phyloP scores from a whole-genome alignment of 2,797 vertebrate species.

The Astyanax mexicanus region DNA sequence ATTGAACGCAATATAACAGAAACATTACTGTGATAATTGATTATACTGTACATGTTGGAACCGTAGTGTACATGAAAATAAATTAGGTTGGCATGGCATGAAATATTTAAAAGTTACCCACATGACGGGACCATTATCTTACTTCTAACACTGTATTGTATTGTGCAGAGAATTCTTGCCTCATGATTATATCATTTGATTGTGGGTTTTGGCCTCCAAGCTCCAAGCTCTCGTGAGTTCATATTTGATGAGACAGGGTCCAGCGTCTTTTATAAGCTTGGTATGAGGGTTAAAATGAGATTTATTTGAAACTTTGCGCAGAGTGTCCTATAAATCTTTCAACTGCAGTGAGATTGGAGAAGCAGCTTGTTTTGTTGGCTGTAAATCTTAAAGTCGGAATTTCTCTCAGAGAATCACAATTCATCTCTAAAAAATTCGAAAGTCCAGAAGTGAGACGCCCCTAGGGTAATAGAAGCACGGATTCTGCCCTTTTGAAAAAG shows the following conservation, averaged over 20 bases:
- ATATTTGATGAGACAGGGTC: neutral
- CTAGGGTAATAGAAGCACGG: neutral
- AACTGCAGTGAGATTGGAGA: neutral
- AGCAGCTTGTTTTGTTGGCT: neutral
- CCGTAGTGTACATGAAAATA: too few relatives aligned
- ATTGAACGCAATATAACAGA: too few relatives aligned
- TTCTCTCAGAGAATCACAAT: neutral
- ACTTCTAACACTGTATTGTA: too few relatives aligned
- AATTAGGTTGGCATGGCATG: too few relatives aligned
- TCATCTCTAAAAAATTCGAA: neutral
- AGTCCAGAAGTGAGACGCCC: neutral
- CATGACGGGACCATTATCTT: too few relatives aligned
- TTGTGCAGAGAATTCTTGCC: too few relatives aligned
- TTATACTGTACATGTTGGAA: too few relatives aligned
- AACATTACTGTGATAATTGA: too few relatives aligned
- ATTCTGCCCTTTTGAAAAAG: constrained; percentile 6
- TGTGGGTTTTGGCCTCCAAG: neutral
- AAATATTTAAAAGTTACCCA: too few relatives aligned
- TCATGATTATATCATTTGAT: neutral
- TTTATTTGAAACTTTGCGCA: neutral
- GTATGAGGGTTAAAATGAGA: constrained; percentile 5
- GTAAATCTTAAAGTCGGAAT: constrained; percentile 25
- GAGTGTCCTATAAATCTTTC: constrained; percentile 20
- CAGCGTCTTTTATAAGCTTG: constrained; percentile 17
- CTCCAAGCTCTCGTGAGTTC: neutral